Conservation (phyloP, 2,888 invertebrate genomes). For the Campoplex capitator region DNA sequence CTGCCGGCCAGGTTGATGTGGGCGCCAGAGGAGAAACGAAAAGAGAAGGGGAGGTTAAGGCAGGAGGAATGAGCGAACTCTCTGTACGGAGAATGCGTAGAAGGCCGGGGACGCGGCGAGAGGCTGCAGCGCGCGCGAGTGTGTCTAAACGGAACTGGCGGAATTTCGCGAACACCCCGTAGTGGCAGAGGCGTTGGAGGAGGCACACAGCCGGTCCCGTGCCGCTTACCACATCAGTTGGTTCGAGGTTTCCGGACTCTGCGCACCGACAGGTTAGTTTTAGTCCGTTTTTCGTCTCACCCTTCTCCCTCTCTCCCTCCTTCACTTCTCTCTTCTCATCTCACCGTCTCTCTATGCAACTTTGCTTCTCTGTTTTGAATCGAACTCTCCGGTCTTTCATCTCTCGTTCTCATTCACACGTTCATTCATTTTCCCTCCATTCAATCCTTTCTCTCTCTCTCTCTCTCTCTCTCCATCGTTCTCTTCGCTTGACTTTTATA, state of each 20-base stretch:
- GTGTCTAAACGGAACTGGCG: slow-evolving; percentile 64
- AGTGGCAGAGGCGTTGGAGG: slow-evolving; percentile 74
- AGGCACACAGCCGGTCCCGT: slow-evolving; percentile 67
- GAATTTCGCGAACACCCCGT: slow-evolving; percentile 72
- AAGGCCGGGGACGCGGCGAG: slow-evolving; percentile 1
- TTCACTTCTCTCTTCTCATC: not conserved
- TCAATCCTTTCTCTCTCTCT: slow-evolving; percentile 49
- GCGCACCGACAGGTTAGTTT: slow-evolving; percentile 80
- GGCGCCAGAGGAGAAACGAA: not conserved
- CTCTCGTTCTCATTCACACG: slow-evolving; percentile 78
- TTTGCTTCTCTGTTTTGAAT: slow-evolving; percentile 47
- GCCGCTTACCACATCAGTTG: slow-evolving; percentile 77
- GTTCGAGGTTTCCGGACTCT: slow-evolving; percentile 83
- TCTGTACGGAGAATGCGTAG: slow-evolving; percentile 32
- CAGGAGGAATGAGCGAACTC: slow-evolving; percentile 52
- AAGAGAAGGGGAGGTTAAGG: not conserved
- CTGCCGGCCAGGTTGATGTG: not conserved
- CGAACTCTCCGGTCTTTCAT: slow-evolving; percentile 69
- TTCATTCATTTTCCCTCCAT: slow-evolving; percentile 68
- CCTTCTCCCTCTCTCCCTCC: not conserved
- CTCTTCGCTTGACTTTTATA: slow-evolving; percentile 39
- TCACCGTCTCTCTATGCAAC: not conserved
- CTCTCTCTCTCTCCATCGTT: slow-evolving; percentile 5
- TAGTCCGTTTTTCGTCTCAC: not conserved
- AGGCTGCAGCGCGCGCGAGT: not conserved